Evolutionary conservation across 2,113 vertebrate genomes (phyloP), one percentile per base, ranked within the genome.

Genomic region (Microcebus jonahi): DNA sequence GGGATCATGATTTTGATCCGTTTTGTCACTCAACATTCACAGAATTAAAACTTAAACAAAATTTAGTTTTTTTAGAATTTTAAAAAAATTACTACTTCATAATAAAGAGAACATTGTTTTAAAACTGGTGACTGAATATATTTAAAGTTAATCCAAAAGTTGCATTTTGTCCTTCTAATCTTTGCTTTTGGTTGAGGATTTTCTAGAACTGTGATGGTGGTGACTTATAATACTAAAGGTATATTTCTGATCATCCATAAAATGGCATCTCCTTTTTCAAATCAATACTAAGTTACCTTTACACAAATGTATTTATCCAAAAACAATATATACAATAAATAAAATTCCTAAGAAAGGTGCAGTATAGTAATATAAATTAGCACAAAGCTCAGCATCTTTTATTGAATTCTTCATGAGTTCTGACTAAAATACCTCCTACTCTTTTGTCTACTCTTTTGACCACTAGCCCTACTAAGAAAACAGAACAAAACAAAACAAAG

Each of bases 11-110:
- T 14, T 61, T 80, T 65, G 42, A 93, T 53, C 2, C 25, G 88
- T 45, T 6, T 50, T 73, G 34, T 15, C 31, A 3, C 61, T 67
- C 75, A 36, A 59, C 39, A 93, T 45, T 67, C 12, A 68, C 14
- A 79, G 50, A 93, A 83, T 97, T 76, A 55, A n/a, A 96, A 93
- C 65, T 88, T 34, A 73, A 94, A 88, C 68, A 31, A 1, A 81
- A 77, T 25, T 55, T 45, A 9, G 25, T 86, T 80, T 65, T 65
- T 90, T 70, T 48, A 90, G 15, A 95, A 79, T 65, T 90, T 84
- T 21, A 3, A 80, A 90, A 87, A 77, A 71, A 18, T 70, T 39
- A 10, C 8, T 20, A 48, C 36, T 90, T 81, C 29, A 36, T 25
- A 39, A 61, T 8, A 36, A 8, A 88, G 9, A 90, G 25, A 87